These are phyloP conservation scores for Elymnias hypermnestra DNA, from an alignment of 1,140 invertebrate genomes.

Conservation along the genomic window DNA sequence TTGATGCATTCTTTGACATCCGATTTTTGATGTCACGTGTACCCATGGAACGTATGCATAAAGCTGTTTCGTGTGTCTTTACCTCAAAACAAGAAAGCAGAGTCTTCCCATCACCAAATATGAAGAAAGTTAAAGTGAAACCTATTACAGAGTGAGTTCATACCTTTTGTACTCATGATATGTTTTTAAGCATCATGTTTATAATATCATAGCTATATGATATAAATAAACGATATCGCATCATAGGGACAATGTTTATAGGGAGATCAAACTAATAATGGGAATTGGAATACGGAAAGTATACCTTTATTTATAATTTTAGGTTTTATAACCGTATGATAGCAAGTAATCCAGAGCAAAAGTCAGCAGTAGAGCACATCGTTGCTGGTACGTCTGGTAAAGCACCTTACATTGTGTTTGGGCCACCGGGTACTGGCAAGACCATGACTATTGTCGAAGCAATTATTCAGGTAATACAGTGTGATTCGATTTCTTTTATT, in stretches of 20 bases:
- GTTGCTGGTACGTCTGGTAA: conserved; percentile 79
- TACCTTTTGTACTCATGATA: no score
- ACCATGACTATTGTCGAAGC: conserved; percentile 90
- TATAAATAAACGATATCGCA: no score
- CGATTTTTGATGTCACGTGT: conserved; percentile 58
- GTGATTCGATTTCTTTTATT: neutral
- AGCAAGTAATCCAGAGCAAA: conserved; percentile 81
- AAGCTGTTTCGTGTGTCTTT: conserved; percentile 32
- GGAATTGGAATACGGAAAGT: no score
- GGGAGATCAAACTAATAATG: no score
- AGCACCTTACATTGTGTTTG: conserved; percentile 89
- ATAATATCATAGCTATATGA: no score
- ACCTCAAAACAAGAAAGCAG: conserved; percentile 17
- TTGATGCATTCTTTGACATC: conserved; percentile 67
- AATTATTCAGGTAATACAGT: conserved; percentile 82
- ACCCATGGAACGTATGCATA: conserved; percentile 46
- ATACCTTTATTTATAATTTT: conserved; percentile 1
- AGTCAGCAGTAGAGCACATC: conserved; percentile 84
- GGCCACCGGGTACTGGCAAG: conserved; percentile 93
- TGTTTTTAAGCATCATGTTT: no score
- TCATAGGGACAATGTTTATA: no score
- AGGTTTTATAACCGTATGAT: conserved; percentile 82
- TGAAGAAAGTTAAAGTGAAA: conserved; percentile 11
- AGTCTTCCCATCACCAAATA: conserved; percentile 61
- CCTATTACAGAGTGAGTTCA: conserved; percentile 40